Conservation (phyloP, 2,113 vertebrate genomes). For the Odocoileus hemionus region DNA sequence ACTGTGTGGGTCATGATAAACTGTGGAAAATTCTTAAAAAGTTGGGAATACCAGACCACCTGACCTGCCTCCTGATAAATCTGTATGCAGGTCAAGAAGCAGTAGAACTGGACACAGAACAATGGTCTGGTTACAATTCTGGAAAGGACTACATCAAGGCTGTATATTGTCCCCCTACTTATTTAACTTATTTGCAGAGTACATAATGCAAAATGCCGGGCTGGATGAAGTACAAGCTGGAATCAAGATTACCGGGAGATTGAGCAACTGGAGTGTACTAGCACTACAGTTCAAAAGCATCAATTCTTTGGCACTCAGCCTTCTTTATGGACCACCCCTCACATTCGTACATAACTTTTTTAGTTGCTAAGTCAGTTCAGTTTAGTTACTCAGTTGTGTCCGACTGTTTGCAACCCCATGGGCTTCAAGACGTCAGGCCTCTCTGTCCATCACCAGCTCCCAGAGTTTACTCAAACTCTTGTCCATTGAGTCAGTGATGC, state of each 20-base stretch:
- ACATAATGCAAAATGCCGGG: background rate
- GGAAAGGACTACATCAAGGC: background rate
- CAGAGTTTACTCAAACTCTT: background rate
- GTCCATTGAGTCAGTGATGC: background rate
- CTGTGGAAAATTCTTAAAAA: background rate
- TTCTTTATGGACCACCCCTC: background rate
- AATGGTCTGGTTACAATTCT: background rate
- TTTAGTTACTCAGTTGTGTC: background rate
- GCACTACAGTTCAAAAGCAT: background rate
- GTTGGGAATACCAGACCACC: background rate
- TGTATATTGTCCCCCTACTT: background rate
- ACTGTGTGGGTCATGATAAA: background rate
- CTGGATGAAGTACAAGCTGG: background rate
- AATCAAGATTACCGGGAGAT: background rate
- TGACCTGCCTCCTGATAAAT: background rate
- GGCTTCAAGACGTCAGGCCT: background rate
- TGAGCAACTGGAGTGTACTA: background rate
- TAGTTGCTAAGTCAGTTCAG: background rate
- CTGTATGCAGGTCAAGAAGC: background rate
- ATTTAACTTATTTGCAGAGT: background rate
- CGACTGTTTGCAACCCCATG: background rate
- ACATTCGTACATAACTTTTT: background rate
- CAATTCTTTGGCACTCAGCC: background rate
- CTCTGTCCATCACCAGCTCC: background rate
- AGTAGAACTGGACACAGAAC: background rate